Evolutionary conservation across 2,113 vertebrate genomes (phyloP).

Genomic region (Channa argus): DNA sequence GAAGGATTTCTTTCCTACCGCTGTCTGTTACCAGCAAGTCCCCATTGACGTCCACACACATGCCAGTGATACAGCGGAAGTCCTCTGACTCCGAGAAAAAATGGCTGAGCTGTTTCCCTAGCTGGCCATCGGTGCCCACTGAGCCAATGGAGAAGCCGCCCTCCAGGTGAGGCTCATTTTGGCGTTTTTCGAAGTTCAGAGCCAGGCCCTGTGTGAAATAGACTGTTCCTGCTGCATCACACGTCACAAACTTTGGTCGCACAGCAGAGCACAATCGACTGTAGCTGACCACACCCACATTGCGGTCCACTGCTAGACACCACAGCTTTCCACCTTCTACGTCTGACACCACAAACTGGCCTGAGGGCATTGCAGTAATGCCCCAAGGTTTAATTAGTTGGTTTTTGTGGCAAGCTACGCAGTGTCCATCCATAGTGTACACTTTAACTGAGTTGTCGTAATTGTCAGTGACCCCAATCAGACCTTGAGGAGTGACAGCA

Average conservation of each 20-base stretch:
- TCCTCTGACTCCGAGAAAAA: conserved; percentile 97
- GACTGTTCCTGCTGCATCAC: conserved; percentile 91
- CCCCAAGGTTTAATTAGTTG: conserved; percentile 98
- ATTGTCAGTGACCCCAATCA: conserved; percentile 96
- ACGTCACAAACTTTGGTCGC: conserved; percentile 96
- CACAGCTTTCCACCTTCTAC: conserved; percentile 97
- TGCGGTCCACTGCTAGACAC: conserved; percentile 94
- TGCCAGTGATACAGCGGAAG: conserved; percentile 98
- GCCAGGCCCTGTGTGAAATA: conserved; percentile 98
- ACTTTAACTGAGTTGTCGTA: conserved; percentile 97
- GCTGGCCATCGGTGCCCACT: conserved; percentile 90
- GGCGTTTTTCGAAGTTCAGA: conserved; percentile 93
- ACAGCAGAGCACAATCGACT: conserved; percentile 93
- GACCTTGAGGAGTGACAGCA: conserved; percentile 93
- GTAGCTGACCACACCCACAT: conserved; percentile 92
- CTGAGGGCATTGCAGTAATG: conserved; percentile 92
- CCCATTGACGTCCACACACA: conserved; percentile 94
- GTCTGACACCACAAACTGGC: conserved; percentile 96
- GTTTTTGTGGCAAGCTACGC: conserved; percentile 94
- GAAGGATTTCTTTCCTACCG: conserved; percentile 94
- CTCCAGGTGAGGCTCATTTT: conserved; percentile 95
- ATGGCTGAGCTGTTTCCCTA: conserved; percentile 95
- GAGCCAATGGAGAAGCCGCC: conserved; percentile 97
- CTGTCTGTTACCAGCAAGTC: conserved; percentile 96
- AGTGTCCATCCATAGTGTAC: conserved; percentile 95